Percentiles rank a stretch among this genome's conserved stretches.
Conservation (phyloP, 2,888 invertebrate genomes). For the Drosophila mulleri region DNA sequence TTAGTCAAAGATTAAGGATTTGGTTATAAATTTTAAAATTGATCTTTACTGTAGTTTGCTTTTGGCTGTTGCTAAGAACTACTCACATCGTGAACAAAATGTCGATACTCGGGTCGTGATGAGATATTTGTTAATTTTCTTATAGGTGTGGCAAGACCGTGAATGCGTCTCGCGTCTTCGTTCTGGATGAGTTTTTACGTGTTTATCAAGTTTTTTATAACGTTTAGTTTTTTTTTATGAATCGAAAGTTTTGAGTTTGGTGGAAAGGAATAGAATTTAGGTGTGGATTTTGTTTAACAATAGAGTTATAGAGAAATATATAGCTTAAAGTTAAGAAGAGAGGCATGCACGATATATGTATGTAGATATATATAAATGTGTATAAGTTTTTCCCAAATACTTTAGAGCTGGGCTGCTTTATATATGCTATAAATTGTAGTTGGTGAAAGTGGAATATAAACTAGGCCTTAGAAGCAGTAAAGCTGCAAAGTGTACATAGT, state of each 20-base stretch:
- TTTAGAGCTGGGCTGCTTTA: constrained; percentile 1
- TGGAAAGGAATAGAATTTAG: constrained; percentile 78
- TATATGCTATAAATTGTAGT: constrained; percentile 6
- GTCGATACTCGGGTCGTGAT: constrained; percentile 86
- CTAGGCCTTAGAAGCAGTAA: constrained; percentile 61
- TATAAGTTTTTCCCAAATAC: constrained; percentile 13
- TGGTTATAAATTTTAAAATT: constrained; percentile 1
- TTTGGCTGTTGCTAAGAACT: constrained; percentile 76
- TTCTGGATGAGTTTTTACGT: constrained; percentile 83
- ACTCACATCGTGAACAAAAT: constrained; percentile 86
- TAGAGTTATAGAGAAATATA: constrained; percentile 29
- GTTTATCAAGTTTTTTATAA: constrained; percentile 53
- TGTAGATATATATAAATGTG: not conserved
- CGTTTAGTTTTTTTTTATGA: constrained; percentile 39
- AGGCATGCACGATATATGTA: constrained; percentile 36
- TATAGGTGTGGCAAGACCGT: constrained; percentile 86
- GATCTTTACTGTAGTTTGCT: constrained; percentile 23
- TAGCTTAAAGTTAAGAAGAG: constrained; percentile 46
- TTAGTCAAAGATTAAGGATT: constrained; percentile 34
- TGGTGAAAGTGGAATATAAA: constrained; percentile 46
- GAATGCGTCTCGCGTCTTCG: constrained; percentile 85
- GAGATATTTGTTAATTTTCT: constrained; percentile 86
- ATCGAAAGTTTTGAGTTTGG: constrained; percentile 53
- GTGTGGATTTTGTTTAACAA: constrained; percentile 56
- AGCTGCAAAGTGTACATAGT: constrained; percentile 52